These are phyloP conservation scores for Muscidifurax raptorellus DNA, from an alignment of 1,140 invertebrate species.

Conservation along the genomic window DNA sequence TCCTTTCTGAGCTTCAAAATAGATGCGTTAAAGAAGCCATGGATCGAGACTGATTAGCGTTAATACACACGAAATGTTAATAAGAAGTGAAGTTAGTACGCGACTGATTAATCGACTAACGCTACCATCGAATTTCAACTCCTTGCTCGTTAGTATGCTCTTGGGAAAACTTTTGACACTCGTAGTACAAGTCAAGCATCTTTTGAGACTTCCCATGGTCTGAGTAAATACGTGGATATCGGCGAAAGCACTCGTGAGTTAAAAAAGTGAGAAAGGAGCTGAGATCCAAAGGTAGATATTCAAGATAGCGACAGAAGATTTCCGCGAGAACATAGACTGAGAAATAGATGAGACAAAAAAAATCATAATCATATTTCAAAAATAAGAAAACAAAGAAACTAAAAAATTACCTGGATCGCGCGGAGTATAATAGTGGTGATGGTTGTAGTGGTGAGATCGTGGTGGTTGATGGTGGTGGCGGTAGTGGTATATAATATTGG, in stretches of 20 bases:
- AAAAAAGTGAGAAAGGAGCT: slow-evolving; percentile 14
- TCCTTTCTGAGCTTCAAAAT: background rate
- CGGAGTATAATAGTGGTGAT: slow-evolving; percentile 68
- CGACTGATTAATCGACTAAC: background rate
- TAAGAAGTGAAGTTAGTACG: slow-evolving; percentile 12
- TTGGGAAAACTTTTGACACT: background rate
- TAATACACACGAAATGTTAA: background rate
- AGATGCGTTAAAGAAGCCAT: background rate
- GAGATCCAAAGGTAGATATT: slow-evolving; percentile 24
- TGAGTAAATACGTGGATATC: background rate
- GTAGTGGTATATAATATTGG: slow-evolving; percentile 51
- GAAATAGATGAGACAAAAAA: slow-evolving; percentile 6
- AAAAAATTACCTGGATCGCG: slow-evolving; percentile 72
- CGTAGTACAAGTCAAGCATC: too few species aligned
- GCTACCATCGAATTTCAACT: slow-evolving; percentile 30
- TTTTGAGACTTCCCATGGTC: too few species aligned
- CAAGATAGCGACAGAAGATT: background rate
- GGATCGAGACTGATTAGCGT: background rate
- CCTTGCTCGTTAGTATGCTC: background rate
- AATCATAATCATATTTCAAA: slow-evolving; percentile 40
- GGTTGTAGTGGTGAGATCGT: slow-evolving; percentile 16
- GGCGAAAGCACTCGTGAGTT: background rate
- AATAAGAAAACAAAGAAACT: slow-evolving; percentile 51
- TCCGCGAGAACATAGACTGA: background rate
- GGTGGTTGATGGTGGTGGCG: slow-evolving; percentile 64